Conservation (phyloP, 2,888 invertebrate genomes). For the Gymnocheta viridis region DNA sequence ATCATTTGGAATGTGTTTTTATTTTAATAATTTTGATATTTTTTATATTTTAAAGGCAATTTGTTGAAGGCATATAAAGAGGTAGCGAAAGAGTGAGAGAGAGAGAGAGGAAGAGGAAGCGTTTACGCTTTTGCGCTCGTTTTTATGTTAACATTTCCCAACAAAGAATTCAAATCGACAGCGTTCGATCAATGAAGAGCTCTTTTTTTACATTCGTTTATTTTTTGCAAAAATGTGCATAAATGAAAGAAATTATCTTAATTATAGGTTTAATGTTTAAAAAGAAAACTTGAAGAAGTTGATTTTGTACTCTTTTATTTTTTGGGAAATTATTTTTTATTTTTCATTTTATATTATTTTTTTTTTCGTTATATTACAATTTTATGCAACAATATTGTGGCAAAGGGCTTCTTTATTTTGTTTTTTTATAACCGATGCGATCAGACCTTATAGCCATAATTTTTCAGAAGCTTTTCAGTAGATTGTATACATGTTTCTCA, state of each 20-base stretch:
- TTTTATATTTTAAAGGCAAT: slow-evolving; percentile 21
- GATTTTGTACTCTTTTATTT: neutral
- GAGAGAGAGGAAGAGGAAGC: neutral
- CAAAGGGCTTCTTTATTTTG: slow-evolving; percentile 59
- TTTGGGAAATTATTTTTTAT: slow-evolving; percentile 31
- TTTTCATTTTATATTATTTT: neutral
- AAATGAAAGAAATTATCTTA: slow-evolving; percentile 70
- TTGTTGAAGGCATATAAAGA: slow-evolving; percentile 12
- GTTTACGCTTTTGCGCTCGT: neutral
- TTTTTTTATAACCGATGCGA: slow-evolving; percentile 51
- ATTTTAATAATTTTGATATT: neutral
- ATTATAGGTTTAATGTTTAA: slow-evolving; percentile 60
- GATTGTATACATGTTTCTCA: slow-evolving; percentile 38
- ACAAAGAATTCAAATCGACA: slow-evolving; percentile 57
- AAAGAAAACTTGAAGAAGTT: slow-evolving; percentile 40
- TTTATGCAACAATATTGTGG: slow-evolving; percentile 39
- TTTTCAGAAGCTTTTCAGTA: slow-evolving; percentile 72
- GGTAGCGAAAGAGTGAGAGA: no score
- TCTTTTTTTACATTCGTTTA: slow-evolving; percentile 26
- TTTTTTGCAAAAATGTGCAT: slow-evolving; percentile 50
- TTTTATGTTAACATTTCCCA: slow-evolving; percentile 9
- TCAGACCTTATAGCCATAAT: slow-evolving; percentile 48
- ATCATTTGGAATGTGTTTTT: slow-evolving; percentile 34
- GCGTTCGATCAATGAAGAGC: slow-evolving; percentile 61
- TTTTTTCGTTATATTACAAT: slow-evolving; percentile 22